A percentile compares a stretch with the other conserved stretches of the same genome.
These are phyloP conservation scores for Rhimphoctona megacephalus DNA, from an alignment of 2,888 invertebrate species.

Conservation along the genomic window DNA sequence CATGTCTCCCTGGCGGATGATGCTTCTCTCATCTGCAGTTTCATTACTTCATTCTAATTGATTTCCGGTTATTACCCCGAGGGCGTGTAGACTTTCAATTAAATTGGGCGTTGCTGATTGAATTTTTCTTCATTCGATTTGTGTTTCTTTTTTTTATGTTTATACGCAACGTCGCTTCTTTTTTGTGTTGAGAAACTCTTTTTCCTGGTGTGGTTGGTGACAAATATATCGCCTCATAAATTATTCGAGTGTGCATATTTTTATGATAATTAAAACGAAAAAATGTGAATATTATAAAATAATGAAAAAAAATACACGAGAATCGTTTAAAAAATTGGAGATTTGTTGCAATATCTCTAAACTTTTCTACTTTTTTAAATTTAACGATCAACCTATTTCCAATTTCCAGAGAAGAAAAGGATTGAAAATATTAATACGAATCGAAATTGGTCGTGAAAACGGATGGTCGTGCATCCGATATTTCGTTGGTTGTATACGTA, in stretches of 20 bases:
- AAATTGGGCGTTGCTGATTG: conserved; percentile 37
- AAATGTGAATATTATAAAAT: background rate
- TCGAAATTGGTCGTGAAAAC: conserved; percentile 39
- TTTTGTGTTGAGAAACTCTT: background rate
- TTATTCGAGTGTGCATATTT: background rate
- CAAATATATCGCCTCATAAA: background rate
- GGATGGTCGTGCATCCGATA: conserved; percentile 55
- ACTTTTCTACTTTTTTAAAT: background rate
- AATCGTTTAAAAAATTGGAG: background rate
- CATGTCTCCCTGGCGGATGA: conserved; percentile 21
- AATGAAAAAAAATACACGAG: background rate
- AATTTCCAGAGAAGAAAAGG: background rate
- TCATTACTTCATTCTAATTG: conserved; percentile 58
- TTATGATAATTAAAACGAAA: background rate
- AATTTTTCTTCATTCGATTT: conserved; percentile 35
- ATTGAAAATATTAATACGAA: conserved; percentile 20
- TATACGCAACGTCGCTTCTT: background rate
- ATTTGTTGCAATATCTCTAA: background rate
- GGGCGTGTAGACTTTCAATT: conserved; percentile 52
- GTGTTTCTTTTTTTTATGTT: conserved; percentile 5
- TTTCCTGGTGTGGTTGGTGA: background rate
- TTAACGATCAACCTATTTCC: background rate
- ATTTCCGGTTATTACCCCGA: conserved; percentile 54
- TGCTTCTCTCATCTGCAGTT: conserved; percentile 31
- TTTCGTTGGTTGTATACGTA: conserved; percentile 47